Base-by-base conservation (phyloP, 1,140 invertebrate genomes). In the Meloidogyne exigua region DNA sequence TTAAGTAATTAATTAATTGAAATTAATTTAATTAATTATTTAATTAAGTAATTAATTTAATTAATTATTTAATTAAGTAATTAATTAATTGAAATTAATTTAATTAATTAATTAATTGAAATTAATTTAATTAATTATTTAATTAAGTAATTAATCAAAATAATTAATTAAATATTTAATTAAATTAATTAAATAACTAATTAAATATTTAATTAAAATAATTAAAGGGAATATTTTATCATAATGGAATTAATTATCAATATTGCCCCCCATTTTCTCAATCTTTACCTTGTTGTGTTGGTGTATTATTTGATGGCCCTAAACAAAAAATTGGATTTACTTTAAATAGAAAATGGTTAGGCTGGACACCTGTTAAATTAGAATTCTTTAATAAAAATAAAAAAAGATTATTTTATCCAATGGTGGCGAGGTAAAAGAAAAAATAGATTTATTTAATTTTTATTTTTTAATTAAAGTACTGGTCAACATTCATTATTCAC, bases 361-460 rank as follows among this genome's bases (percentile, higher is more conserved):
- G 81, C 15, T 64, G 78, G 39, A 71, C 76, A 57, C 49, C 49
- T n/a, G 10, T 57, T n/a, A 57, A 57, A 57, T 57, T 57, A n/a
- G 49, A 57, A 57, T 57, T 57, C 25, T 81, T 81, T 57, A 23
- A 72, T 11, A 28, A 72, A 21, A 72, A 83, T 13, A 57, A 21
- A 21, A 25, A 42, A 68, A n/a, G 65, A 9, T 67, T 65, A 63
- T 77, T 57, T 57, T 79, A 75, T 71, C 80, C 80, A 57, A 81
- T 81, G 80, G 72, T 82, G 32, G 80, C 80, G 26, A 80, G 79
- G 79, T 80, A 15, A 15, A n/a, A 76, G 28, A 62, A 42, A 44
- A 21, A 76, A 57, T n/a, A 74, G 64, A 66, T 77, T 57, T 73
- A 11, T 10, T 21, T 49, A 62, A 36, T 15, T 44, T 26, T 0